Conservation (phyloP, 1,140 invertebrate species). For the Rhopalosiphum maidis region DNA sequence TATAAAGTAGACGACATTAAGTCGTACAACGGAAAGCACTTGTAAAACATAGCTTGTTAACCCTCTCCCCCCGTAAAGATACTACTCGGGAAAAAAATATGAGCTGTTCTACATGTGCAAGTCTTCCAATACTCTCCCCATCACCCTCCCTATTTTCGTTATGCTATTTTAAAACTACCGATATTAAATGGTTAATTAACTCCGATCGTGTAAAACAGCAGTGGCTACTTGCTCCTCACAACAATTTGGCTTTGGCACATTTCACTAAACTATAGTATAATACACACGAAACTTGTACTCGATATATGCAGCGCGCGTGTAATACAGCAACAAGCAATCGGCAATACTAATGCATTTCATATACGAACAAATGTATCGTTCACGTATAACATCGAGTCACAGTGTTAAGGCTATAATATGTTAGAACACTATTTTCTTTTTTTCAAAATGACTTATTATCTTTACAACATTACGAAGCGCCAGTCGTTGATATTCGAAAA, state of each 20-base stretch:
- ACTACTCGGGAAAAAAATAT: conserved; percentile 41
- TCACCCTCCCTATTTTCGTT: neutral
- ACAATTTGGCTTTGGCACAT: conserved; percentile 28
- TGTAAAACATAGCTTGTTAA: conserved; percentile 52
- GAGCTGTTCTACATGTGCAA: conserved; percentile 51
- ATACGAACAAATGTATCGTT: conserved; percentile 31
- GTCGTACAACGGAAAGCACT: conserved; percentile 55
- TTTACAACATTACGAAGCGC: neutral
- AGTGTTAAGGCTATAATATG: neutral
- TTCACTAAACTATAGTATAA: conserved; percentile 10
- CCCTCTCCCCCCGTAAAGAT: conserved; percentile 24
- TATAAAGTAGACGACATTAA: conserved; percentile 48
- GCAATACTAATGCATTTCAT: neutral
- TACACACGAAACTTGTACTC: conserved; percentile 27
- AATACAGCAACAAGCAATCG: conserved; percentile 25
- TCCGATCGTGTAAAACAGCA: conserved; percentile 46
- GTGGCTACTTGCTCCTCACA: neutral
- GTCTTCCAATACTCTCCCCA: conserved; percentile 20
- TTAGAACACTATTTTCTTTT: neutral
- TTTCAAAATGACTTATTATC: conserved; percentile 30
- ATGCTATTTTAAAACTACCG: conserved; percentile 50
- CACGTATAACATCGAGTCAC: conserved; percentile 26
- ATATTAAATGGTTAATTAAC: conserved; percentile 55
- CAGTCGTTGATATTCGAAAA: neutral
- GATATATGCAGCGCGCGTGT: neutral